Base-by-base conservation (phyloP, 2,113 vertebrate genomes). In the Arothron firmamentum region DNA sequence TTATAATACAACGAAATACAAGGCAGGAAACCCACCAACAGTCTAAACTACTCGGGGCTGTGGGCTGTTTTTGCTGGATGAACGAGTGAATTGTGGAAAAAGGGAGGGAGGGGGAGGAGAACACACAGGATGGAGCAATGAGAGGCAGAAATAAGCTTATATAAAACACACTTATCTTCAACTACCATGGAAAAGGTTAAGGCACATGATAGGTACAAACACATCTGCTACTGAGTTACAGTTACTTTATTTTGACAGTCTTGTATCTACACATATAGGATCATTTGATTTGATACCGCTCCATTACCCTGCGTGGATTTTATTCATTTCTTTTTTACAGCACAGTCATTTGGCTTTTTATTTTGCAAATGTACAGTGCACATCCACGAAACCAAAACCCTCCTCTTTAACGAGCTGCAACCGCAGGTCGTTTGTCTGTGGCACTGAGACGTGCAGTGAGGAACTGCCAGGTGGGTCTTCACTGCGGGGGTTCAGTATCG, bases 181-280 rank as follows among this genome's bases (percentile, higher is more conserved):
- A 88, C 92, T 93, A 94, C 89, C 91, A 94, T 95, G 94, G 94
- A 94, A 94, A 94, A 93, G 92, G 91, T 95, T 96, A 96, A 96
- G 94, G 94, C 94, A 96, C 94, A 91, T 94, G 93, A 95, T 92
- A 91, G 92, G 93, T 93, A 95, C 93, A 95, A 94, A 95, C 92
- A 94, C 92, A 89, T 93, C 91, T 93, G 91, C 91, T 93, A 95
- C 92, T 91, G 90, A 91, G 89, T 86, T 90, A 91, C 91, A 91
- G 88, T 82, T 89, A 91, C 87, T 90, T 91, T 86, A 80, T 83
- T 88, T 83, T 84, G 81, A 89, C 80, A 52, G 73, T 79, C 81
- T 85, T 79, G 81, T 89, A 90, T 89, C 86, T 86, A 91, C 89
- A 87, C 84, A 89, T 85, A 85, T 83, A 87, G 85, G 86, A 78